Conservation (phyloP, 2,797 vertebrate species). For the Cryptoprocta ferox region DNA sequence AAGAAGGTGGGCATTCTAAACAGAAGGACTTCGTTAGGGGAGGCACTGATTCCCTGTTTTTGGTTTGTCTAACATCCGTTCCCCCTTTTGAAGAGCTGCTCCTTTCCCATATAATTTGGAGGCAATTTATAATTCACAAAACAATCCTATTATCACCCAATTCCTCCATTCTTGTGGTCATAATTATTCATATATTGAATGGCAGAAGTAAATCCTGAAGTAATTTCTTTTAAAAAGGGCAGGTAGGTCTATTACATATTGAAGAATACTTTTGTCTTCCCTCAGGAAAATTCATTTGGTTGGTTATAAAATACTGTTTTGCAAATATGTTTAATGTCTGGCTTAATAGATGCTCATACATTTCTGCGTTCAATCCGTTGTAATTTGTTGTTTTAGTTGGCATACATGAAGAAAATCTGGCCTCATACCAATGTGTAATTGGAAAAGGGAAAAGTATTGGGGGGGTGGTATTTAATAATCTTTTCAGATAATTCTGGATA, state of each 20-base stretch:
- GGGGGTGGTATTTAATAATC: neutral
- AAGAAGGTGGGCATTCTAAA: neutral
- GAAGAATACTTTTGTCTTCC: neutral
- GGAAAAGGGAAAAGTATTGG: neutral
- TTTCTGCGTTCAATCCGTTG: neutral
- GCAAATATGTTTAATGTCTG: neutral
- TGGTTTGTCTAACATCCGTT: neutral
- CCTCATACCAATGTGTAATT: neutral
- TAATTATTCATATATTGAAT: neutral
- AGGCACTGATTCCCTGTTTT: neutral
- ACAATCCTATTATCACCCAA: neutral
- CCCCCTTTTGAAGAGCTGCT: neutral
- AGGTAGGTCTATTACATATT: neutral
- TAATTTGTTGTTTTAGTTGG: neutral
- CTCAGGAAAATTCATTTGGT: neutral
- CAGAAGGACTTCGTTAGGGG: neutral
- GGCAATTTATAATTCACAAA: constrained; percentile 20
- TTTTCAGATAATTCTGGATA: constrained; percentile 5
- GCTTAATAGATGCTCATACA: neutral
- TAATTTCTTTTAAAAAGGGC: neutral
- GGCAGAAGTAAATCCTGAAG: neutral
- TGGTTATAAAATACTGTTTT: neutral
- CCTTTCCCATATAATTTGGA: neutral
- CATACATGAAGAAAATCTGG: neutral
- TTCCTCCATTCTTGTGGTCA: neutral